Evolutionary conservation across 2,888 invertebrate species (phyloP).

Genomic region (Ophioninae sp.): DNA sequence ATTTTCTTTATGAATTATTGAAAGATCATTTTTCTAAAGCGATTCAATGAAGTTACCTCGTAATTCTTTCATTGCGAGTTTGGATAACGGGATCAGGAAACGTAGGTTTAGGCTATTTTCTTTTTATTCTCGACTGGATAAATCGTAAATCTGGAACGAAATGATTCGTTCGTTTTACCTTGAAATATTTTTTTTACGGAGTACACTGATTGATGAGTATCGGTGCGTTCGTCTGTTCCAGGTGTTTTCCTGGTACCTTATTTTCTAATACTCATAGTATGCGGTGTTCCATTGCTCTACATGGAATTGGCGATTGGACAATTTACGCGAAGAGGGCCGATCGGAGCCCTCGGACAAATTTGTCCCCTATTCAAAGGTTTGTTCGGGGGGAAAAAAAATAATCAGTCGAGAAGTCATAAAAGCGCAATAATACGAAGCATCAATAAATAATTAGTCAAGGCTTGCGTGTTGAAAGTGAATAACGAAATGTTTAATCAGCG

Average conservation of each 20-base stretch:
- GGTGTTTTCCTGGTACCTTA: constrained; percentile 98
- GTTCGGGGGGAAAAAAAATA: background rate
- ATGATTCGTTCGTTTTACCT: too few relatives aligned
- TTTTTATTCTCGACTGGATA: too few relatives aligned
- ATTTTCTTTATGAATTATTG: too few relatives aligned
- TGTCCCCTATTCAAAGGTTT: constrained; percentile 96
- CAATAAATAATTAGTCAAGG: background rate
- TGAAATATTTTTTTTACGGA: too few relatives aligned
- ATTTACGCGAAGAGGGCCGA: constrained; percentile 95
- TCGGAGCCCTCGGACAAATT: constrained; percentile 94
- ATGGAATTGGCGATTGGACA: constrained; percentile 97
- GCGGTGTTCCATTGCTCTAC: constrained; percentile 95
- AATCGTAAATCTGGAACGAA: too few relatives aligned
- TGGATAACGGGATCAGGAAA: too few relatives aligned
- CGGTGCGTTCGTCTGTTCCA: constrained; percentile 81
- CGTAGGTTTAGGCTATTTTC: too few relatives aligned
- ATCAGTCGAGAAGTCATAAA: background rate
- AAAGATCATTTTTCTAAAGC: too few relatives aligned
- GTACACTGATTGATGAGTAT: background rate
- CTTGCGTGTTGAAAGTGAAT: background rate
- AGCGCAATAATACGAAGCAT: background rate
- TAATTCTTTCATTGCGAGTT: too few relatives aligned
- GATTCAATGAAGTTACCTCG: too few relatives aligned
- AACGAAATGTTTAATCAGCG: background rate
- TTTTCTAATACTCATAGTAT: constrained; percentile 93